Conservation (phyloP, 2,113 vertebrate genomes). For the Labrus mixtus region DNA sequence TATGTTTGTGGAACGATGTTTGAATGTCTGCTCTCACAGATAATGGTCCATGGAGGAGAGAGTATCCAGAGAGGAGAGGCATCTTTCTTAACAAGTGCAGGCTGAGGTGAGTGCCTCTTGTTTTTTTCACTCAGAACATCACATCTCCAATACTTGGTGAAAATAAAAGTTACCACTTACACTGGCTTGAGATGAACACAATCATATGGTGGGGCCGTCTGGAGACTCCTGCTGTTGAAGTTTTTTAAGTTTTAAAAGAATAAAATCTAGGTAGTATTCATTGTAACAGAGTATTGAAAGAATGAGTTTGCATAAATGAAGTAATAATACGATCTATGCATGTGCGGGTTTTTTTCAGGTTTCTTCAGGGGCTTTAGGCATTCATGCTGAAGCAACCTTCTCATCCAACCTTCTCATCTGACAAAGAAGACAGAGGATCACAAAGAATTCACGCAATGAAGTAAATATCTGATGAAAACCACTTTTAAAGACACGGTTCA, state of each 20-base stretch:
- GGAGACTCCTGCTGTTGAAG: background rate
- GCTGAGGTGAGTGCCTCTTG: conserved; percentile 74
- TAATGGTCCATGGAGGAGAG: conserved; percentile 77
- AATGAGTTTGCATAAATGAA: background rate
- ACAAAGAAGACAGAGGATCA: conserved; percentile 30
- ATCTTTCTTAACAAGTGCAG: conserved; percentile 85
- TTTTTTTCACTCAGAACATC: conserved; percentile 23
- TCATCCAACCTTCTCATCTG: conserved; percentile 25
- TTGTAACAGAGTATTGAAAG: too few species aligned
- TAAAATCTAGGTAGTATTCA: too few species aligned
- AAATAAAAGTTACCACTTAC: background rate
- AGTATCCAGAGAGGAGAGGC: conserved; percentile 77
- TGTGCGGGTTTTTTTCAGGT: conserved; percentile 75
- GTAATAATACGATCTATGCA: background rate
- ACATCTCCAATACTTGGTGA: background rate
- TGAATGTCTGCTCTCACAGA: conserved; percentile 68
- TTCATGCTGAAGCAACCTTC: background rate
- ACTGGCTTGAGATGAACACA: background rate
- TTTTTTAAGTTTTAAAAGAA: too few species aligned
- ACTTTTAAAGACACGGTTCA: conserved; percentile 18
- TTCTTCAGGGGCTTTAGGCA: conserved; percentile 82
- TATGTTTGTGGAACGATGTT: background rate
- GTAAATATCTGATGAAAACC: conserved; percentile 44
- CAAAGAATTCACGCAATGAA: conserved; percentile 29
- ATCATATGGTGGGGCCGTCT: background rate